phyloP scores from a whole-genome alignment of 2,113 vertebrate species.

The Chaenocephalus aceratus region DNA sequence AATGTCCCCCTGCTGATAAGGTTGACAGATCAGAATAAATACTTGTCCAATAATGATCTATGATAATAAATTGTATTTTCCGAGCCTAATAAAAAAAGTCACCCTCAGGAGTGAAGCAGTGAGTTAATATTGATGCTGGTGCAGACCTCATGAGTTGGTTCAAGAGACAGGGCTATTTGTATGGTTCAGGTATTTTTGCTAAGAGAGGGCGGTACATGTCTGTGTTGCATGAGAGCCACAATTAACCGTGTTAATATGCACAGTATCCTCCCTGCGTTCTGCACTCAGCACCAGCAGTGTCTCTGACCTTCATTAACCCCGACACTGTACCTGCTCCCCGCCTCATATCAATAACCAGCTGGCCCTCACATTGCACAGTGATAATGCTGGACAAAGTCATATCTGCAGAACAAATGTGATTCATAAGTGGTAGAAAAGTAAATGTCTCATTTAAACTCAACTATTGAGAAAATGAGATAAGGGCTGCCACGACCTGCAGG shows the following conservation, averaged over 20 bases:
- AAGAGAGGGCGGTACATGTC: constrained; percentile 47
- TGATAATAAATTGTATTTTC: background rate
- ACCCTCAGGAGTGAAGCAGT: background rate
- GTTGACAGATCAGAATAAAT: background rate
- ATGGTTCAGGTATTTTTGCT: constrained; percentile 60
- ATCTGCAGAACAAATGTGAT: constrained; percentile 5
- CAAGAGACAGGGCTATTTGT: constrained; percentile 20
- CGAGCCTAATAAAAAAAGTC: background rate
- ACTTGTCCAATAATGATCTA: background rate
- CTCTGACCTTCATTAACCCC: constrained; percentile 73
- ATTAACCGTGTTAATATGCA: constrained; percentile 63
- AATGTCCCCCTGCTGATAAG: too few species aligned
- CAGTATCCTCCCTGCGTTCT: constrained; percentile 33
- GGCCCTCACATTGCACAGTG: constrained; percentile 13
- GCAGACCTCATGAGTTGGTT: constrained; percentile 22
- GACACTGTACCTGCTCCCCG: constrained; percentile 52
- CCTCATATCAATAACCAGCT: constrained; percentile 61
- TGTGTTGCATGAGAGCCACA: constrained; percentile 52
- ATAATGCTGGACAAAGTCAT: constrained; percentile 41
- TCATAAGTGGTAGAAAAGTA: background rate
- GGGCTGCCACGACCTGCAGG: constrained; percentile 17
- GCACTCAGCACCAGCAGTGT: constrained; percentile 37
- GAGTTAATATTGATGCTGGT: constrained; percentile 10
- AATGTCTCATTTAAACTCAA: constrained; percentile 45
- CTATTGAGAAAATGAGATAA: constrained; percentile 41